Percentiles rank a stretch among this genome's conserved stretches.
These are phyloP conservation scores for Echiichthys vipera DNA, from an alignment of 2,797 vertebrate genomes.

Conservation along the genomic window DNA sequence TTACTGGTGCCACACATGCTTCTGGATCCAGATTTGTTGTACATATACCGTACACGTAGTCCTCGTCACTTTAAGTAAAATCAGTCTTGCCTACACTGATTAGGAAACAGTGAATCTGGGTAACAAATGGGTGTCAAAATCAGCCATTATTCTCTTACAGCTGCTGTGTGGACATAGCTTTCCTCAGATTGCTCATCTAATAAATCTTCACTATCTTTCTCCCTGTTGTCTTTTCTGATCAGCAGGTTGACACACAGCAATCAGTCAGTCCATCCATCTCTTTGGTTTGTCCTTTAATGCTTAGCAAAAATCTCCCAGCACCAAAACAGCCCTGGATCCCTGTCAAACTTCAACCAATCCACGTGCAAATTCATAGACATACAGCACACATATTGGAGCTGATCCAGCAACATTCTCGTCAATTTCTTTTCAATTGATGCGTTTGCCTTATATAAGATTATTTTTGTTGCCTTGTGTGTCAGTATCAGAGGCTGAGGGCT, in stretches of 20 bases:
- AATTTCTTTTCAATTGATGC: too few relatives aligned
- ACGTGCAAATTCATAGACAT: neutral
- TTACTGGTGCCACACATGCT: too few relatives aligned
- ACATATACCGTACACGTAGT: too few relatives aligned
- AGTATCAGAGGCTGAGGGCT: too few relatives aligned
- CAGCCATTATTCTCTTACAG: neutral
- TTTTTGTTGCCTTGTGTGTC: too few relatives aligned
- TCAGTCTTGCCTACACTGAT: neutral
- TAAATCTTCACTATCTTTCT: neutral
- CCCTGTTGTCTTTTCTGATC: constrained; percentile 3
- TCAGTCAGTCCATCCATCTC: constrained; percentile 2
- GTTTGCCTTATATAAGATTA: too few relatives aligned
- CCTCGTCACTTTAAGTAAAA: too few relatives aligned
- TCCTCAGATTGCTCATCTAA: neutral
- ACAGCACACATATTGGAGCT: too few relatives aligned
- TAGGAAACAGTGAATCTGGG: neutral
- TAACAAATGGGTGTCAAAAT: neutral
- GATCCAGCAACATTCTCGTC: too few relatives aligned
- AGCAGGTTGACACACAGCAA: constrained; percentile 5
- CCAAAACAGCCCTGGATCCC: constrained; percentile 21
- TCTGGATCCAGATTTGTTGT: neutral
- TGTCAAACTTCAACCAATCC: constrained; percentile 4
- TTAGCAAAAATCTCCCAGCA: constrained; percentile 85
- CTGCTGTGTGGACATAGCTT: neutral
- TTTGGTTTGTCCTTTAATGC: constrained; percentile 1